Percentiles rank a stretch among this genome's conserved stretches.
Conservation (phyloP, 1,140 invertebrate genomes). For the Diachasmimorpha longicaudata region DNA sequence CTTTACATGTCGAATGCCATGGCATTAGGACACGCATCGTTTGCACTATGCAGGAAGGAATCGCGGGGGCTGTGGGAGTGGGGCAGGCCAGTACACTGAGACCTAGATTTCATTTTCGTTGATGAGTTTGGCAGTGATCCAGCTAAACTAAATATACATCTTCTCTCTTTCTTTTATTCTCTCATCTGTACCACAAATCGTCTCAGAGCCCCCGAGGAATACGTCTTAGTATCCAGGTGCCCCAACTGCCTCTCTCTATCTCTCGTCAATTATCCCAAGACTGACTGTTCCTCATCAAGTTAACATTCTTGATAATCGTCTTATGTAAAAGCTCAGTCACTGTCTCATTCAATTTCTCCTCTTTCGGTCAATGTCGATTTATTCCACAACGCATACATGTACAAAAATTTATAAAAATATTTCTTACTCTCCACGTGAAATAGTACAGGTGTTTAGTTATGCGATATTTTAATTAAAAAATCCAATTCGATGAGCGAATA, state of each 20-base stretch:
- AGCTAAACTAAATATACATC: slow-evolving; percentile 61
- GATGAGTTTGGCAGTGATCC: slow-evolving; percentile 60
- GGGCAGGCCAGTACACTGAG: slow-evolving; percentile 38
- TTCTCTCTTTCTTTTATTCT: slow-evolving; percentile 41
- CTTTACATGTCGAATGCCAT: background rate
- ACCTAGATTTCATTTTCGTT: slow-evolving; percentile 64
- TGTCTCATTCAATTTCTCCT: background rate
- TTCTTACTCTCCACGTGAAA: no score
- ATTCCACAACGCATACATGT: no score
- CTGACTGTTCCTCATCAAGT: background rate
- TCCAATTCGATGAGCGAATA: background rate
- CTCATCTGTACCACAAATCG: slow-evolving; percentile 15
- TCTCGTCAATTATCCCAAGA: background rate
- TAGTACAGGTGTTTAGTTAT: no score
- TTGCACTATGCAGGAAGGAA: background rate
- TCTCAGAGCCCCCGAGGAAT: background rate
- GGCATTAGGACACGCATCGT: background rate
- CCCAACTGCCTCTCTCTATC: background rate
- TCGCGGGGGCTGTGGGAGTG: background rate
- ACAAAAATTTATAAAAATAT: no score
- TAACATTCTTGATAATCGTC: slow-evolving; percentile 2
- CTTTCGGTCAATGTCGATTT: background rate
- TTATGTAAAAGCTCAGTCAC: slow-evolving; percentile 7
- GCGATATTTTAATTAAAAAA: background rate
- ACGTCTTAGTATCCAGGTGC: background rate